Conservation (phyloP, 2,113 vertebrate genomes). For the Murina feae region DNA sequence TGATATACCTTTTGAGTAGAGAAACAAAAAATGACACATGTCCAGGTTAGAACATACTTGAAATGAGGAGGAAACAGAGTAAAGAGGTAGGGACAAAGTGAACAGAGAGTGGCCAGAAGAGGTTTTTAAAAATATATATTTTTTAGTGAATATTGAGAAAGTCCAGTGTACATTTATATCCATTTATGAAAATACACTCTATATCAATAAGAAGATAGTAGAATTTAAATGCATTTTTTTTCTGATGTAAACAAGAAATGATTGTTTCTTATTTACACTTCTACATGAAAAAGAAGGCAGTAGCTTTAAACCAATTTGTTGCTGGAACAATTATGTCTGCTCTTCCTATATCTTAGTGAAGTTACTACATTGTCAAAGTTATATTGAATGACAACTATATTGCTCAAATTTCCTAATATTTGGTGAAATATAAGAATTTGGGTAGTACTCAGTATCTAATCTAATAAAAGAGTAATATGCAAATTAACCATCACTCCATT, state of each 20-base stretch:
- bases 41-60: background rate
- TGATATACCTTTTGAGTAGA: background rate
- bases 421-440: background rate
- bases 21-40: background rate
- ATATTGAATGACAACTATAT: background rate
- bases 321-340: background rate
- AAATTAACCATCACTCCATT: too few species aligned
- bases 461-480: too few species aligned
- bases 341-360: background rate
- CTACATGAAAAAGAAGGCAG: background rate
- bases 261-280: background rate
- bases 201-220: background rate
- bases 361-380: background rate
- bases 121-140: background rate
- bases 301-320: background rate
- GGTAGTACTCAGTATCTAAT: background rate
- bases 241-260: background rate
- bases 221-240: background rate
- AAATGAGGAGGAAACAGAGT: background rate
- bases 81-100: background rate
- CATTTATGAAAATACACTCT: background rate
- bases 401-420: background rate
- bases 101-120: background rate
- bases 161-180: background rate
- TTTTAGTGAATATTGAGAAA: background rate